Conservation (phyloP, 1,140 invertebrate genomes). For the Heliconius hewitsoni region DNA sequence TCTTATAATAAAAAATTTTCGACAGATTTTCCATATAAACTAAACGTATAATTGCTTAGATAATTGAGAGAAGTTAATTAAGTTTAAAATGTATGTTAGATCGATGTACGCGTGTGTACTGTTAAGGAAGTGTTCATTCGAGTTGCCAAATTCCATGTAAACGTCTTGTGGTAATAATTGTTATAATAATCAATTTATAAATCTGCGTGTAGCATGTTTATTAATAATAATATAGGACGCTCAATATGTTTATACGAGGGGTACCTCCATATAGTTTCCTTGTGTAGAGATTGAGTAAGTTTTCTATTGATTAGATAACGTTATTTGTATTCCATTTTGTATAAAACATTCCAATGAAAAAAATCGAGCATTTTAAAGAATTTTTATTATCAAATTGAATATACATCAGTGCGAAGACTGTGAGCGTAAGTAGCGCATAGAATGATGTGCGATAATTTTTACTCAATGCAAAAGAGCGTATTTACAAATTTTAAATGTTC, state of each 20-base stretch:
- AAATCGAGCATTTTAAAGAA: slow-evolving; percentile 54
- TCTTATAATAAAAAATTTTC: slow-evolving; percentile 15
- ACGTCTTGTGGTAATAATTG: slow-evolving; percentile 64
- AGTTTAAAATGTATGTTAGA: slow-evolving; percentile 28
- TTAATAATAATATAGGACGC: slow-evolving; percentile 70
- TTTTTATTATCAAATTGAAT: slow-evolving; percentile 39
- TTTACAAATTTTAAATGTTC: slow-evolving; percentile 67
- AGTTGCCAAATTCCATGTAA: slow-evolving; percentile 77
- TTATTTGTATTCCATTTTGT: slow-evolving; percentile 61
- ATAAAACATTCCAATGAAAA: slow-evolving; percentile 67
- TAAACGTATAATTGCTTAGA: slow-evolving; percentile 17
- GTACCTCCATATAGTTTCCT: slow-evolving; percentile 65
- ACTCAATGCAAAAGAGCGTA: slow-evolving; percentile 46
- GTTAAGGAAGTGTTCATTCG: slow-evolving; percentile 68
- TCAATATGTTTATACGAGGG: slow-evolving; percentile 75
- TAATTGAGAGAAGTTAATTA: slow-evolving; percentile 8
- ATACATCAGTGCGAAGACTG: slow-evolving; percentile 73
- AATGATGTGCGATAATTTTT: slow-evolving; percentile 61
- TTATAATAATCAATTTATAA: slow-evolving; percentile 67
- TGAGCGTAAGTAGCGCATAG: slow-evolving; percentile 62
- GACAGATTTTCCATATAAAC: slow-evolving; percentile 17
- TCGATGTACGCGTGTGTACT: slow-evolving; percentile 33
- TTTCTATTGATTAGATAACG: slow-evolving; percentile 62
- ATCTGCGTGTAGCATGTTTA: slow-evolving; percentile 69
- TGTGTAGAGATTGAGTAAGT: slow-evolving; percentile 64